Base-by-base conservation (phyloP, 37 sponge, comb jelly and placozoan species). In the Dysidea cf. avara region DNA sequence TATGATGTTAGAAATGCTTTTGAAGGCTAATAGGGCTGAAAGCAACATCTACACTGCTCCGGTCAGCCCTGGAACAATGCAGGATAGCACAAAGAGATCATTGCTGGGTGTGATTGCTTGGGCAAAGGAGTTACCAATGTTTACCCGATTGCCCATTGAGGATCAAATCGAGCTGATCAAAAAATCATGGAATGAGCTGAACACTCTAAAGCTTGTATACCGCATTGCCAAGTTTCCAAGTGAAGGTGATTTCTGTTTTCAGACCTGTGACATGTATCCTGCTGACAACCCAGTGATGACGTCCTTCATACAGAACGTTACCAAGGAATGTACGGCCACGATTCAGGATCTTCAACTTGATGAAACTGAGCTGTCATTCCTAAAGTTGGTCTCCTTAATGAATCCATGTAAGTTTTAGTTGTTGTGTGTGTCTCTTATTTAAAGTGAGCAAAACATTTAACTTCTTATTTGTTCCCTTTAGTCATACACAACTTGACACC, bases 401-500 rank as follows among this genome's bases (percentile, higher is more conserved):
- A 92, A 96, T 67, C 92, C 93, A 68, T 94, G 97, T 96, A 47
- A 62, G 90, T 71, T 0, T n/a, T n/a, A n/a, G n/a, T n/a, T n/a
- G n/a, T n/a, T n/a, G n/a, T n/a, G n/a, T n/a, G n/a, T n/a, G n/a
- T n/a, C n/a, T n/a, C n/a, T n/a, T n/a, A n/a, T n/a, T n/a, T n/a
- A n/a, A n/a, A 34, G 43, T 20, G 46, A 12, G 46, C 9, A 43
- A 5, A 12, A 34, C 38, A 31, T 12, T 64, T 69, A 22, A 26
- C 53, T 16, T 13, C 7, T 43, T 37, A 11, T 7, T 24, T 65
- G 31, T 65, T 35, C 11, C n/a, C 9, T 31, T 32, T 65, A 22
- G 67, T 65, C 46, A 31, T 24, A 25, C 67, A 35, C 39, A 32
- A 5, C 67, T 25, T 35, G 25, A 13, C 67, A 11, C 46, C 46